Conservation (phyloP, 2,888 invertebrate species). For the Ariolimax columbianus region DNA sequence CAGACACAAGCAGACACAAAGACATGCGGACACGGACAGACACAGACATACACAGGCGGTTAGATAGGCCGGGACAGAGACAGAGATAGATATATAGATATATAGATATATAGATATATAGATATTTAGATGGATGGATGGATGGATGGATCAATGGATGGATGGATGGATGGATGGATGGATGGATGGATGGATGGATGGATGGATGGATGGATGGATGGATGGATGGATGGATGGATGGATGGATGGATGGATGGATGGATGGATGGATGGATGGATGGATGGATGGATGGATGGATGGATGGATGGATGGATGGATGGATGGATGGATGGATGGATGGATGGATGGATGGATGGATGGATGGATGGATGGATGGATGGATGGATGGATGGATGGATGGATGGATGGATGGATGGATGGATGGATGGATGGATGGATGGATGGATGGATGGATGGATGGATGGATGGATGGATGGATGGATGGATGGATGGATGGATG, state of each 20-base stretch:
- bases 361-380: neutral
- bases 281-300: neutral
- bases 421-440: neutral
- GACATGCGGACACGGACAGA: no score
- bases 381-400: neutral
- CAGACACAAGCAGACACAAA: no score
- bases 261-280: neutral
- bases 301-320: neutral
- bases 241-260: neutral
- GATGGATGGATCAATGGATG: no score
- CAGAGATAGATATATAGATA: no score
- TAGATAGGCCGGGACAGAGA: neutral
- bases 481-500: no score
- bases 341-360: neutral
- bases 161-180: conserved; percentile 8
- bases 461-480: no score
- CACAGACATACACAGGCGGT: no score
- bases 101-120: no score
- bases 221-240: neutral
- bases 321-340: neutral
- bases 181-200: conserved; percentile 8
- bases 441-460: no score
- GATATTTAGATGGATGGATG: no score
- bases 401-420: neutral
- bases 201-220: conserved; percentile 3